Base-by-base conservation (phyloP, 2,888 invertebrate species). In the Beris chalybata region DNA sequence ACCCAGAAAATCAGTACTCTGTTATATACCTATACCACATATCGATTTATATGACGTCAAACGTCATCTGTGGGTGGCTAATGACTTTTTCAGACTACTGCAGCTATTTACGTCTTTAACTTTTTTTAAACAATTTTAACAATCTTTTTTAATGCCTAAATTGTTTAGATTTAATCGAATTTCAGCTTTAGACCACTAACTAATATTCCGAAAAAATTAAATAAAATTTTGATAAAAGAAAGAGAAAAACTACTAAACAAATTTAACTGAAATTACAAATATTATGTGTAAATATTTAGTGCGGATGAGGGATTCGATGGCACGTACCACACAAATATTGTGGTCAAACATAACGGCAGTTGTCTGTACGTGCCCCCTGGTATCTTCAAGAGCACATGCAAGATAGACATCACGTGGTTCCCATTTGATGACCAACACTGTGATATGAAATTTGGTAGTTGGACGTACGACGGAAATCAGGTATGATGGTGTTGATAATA, bases 401-500 rank as follows among this genome's bases (percentile, higher is more conserved):
- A 95, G 88, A 98, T 99, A 86, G 96, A 98, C 89, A 98, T 99
- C 90, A 97, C 97, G 84, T 98, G 97, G 97, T 99, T 99, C 89
- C 98, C 98, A 84, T 99, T 98, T 88, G 99, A 99, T 87, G 97
- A 98, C 86, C 99, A 99, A 89, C 91, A 92, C 85, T 99, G 99
- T 88, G 92, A 94, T 85, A 95, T 98, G 93, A 96, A 98, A 90
- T 98, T 98, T 84, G 98, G 98, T 86, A 97, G 97, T 86, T 99
- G 99, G 99, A 97, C 98, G 81, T 97, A 98, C 87, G 94, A 95
- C 84, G 96, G 96, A 86, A 91, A 90, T 86, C 93, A 93, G 92
- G 93, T 93, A 91, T 70, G 73, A 56, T 68, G 55, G 61, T 29
- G 31, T 29, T 22, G 29, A 54, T 22, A 29, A 54, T 30, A n/a